A percentile compares a stretch with the other conserved stretches of the same genome.
These are phyloP conservation scores for Ochropleura leucogaster DNA, from an alignment of 2,888 invertebrate species.

Conservation along the genomic window DNA sequence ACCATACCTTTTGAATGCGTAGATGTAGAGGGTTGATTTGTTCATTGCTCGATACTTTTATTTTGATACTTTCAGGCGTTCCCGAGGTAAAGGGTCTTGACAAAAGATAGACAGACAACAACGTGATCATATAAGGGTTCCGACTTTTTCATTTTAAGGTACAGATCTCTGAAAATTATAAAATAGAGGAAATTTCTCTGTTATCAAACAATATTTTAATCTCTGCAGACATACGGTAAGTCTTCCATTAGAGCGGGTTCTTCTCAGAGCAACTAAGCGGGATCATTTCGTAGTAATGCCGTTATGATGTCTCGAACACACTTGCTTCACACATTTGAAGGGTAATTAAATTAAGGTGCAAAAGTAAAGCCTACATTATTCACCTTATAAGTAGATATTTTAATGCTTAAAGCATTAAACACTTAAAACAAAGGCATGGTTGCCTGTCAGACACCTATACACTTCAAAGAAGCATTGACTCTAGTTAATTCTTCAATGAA, in stretches of 20 bases:
- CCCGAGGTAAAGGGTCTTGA: no score
- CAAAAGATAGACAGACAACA: no score
- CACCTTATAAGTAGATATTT: background rate
- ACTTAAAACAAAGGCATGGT: background rate
- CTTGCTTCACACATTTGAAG: background rate
- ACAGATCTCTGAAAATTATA: background rate
- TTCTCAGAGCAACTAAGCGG: background rate
- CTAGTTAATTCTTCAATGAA: background rate
- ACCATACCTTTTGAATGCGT: no score
- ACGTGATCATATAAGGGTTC: no score
- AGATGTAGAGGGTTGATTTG: no score
- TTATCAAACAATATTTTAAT: constrained; percentile 9
- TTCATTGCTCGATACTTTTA: no score
- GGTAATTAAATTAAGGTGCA: background rate
- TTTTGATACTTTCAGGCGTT: no score
- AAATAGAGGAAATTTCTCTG: background rate
- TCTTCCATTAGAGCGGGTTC: background rate
- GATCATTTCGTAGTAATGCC: background rate
- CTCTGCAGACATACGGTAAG: background rate
- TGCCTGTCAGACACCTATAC: background rate
- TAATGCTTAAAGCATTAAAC: background rate
- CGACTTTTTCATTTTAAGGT: no score
- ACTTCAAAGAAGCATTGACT: background rate
- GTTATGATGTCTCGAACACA: background rate
- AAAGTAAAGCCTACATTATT: background rate